Base-by-base conservation (phyloP, 2,888 invertebrate species). In the Tridacna crocea region DNA sequence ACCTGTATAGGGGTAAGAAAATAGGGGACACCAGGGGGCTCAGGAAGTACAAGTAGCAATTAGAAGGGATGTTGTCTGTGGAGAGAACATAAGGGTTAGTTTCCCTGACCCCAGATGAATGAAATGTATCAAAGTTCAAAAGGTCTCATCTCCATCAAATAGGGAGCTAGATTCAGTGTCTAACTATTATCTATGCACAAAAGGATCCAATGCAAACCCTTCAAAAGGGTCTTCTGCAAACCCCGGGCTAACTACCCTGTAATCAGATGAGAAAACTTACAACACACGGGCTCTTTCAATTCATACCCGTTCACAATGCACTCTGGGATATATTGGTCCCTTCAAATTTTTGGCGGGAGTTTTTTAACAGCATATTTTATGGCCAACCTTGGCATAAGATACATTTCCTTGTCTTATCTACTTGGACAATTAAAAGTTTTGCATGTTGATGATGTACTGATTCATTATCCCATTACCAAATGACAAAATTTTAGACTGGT, bases 171-270 rank as follows among this genome's bases (percentile, higher is more conserved):
- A 80, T 86, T 79, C 72, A 60, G 66, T 73, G 75, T 86, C 79
- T 86, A 85, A 85, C 85, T 81, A 80, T 83, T 83, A 84, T 84
- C 84, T 84, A 74, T 74, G 46, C 74, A 74, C 74, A 74, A 74
- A 27, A 61, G 74, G 60, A 46, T 24, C 60, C 36, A 4, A 22
- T 73, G 60, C 73, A 58, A 73, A 60, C 19, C 46, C 60, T n/a
- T n/a, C n/a, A n/a, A n/a, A n/a, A 61, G 74, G 60, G 61, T 24
- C 60, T 60, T n/a, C 46, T 73, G 60, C 73, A 58, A 73, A 60
- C 19, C 46, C 60, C 36, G 36, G 36, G 36, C 73, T 73, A 58
- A 73, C 73, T 60, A 36, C 73, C 73, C 60, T 73, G 73, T 60
- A 73, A 70, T 70, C 70, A 70, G 26, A 51, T 24, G 70, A 15